Evolutionary conservation across 2,888 invertebrate species (phyloP), one percentile per base, ranked within the genome.

Genomic region (Chelonus formosanus): DNA sequence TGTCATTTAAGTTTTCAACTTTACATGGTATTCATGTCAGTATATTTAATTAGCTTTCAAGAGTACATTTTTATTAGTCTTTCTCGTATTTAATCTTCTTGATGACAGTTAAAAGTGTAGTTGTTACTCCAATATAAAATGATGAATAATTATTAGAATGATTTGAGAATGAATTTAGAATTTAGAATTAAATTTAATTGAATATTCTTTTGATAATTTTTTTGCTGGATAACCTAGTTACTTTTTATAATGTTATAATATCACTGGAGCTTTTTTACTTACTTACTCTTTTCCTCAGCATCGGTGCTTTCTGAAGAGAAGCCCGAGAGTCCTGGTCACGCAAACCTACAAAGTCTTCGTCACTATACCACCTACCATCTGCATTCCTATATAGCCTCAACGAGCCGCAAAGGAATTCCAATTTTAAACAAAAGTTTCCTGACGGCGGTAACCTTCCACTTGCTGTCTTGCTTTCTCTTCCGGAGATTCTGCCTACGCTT

Each of bases 321-420:
- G 8, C 6, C 6, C 34, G 47, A 35, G 44, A 8, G 65, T 65
- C 59, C 53, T 48, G 58, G 58, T 58, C 58, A 58, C 59, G 59
- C 45, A 64, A 65, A 47, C 59, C 65, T 54, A 53, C 71, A 70
- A 68, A 75, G 73, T 75, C 75, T 74, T 73, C 75, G 76, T 76
- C 75, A 75, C 72, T 73, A 71, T 62, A 73, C 54, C 53, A 54
- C 63, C 59, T 55, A 60, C 79, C 73, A 80, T 80, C 78, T 80
- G 80, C 78, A 80, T 80, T 80, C 80, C 80, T 76, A 40, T 20
- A 20, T 40, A 76, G 76, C 77, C 74, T 72, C 78, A 78, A 80
- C 79, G 77, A 80, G 80, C 80, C 79, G 78, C 77, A 78, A 80
- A 79, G 79, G 80, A 80, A 80, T 80, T 80, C 78, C 79, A 80